Evolutionary conservation across 2,797 vertebrate species (phyloP), one percentile per base, ranked within the genome.

Genomic region (Sus cebifrons): DNA sequence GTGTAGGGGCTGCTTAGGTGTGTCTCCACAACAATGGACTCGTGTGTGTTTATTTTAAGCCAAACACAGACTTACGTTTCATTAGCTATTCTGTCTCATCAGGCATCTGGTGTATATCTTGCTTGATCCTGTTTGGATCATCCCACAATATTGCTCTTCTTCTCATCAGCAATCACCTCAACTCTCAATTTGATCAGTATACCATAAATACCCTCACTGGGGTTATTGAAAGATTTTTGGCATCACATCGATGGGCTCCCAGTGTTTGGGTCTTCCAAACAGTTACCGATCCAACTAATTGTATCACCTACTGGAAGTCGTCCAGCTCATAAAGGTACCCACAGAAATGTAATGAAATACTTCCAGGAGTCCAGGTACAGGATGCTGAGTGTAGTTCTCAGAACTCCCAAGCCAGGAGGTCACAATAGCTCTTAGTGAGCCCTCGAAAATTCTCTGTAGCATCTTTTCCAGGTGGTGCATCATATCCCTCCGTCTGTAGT

Each of bases 191-290:
- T 68, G 75, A 75, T 65, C 86, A 89, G 18, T 64, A 8, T 58
- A 15, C 52, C 20, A 5, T 73, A 88, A 77, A 74, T 83, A 77
- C 29, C 79, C 67, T 91, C 89, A 58, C 0, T 17, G 75, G 79
- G n/a, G 65, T 84, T 92, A 94, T 20, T 94, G 94, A 93, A 75
- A 97, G 89, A 93, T 78, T 27, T 94, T 81, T 95, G 95, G 84
- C 23, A 62, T 58, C 54, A 11, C 81, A 20, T 9, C 32, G 65
- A 92, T 82, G 96, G 81, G 83, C 18, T 56, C 86, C 81, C 87
- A 75, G 29, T 14, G 79, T 81, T 58, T 78, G 89, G 18, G 58
- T 71, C 68, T 78, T 96, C 94, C 52, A 79, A 18, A 71, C 36
- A 64, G 17, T 78, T 82, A 32, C 8, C n/a, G 27, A 21, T 93